Base-by-base conservation (phyloP, 2,888 invertebrate genomes). In the Malthinus seriepunctatus region DNA sequence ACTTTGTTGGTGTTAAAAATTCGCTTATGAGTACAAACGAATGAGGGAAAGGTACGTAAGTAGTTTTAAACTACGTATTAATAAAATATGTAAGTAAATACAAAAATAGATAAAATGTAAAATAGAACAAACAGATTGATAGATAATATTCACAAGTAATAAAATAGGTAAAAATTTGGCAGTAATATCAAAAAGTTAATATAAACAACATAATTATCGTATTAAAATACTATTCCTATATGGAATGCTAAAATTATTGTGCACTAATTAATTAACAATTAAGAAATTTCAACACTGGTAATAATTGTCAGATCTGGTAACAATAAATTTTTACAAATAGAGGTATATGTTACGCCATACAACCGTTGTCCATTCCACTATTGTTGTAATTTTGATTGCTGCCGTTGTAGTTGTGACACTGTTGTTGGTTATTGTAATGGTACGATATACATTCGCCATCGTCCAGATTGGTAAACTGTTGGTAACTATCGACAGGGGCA, bases 361-460 rank as follows among this genome's bases (percentile, higher is more conserved):
- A 86, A 61, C 85, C 84, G 70, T 85, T 86, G 72, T 85, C 85
- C 67, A 84, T 79, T 69, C 82, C 83, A 37, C 75, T 69, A 73
- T 78, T 82, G 69, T 79, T 80, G 71, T 83, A 81, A 77, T 82
- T 83, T 70, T 83, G 83, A 56, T 82, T 83, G 50, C 78, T 73
- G 32, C 79, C 75, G 35, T 79, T 81, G 69, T 84, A 84, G 52
- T 80, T 83, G 70, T 85, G 84, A 74, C 85, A 85, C 70, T 83
- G 83, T 23, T 23, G 23, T 63, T 80, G 83, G 31, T 71, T 73
- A 62, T 70, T 73, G 58, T 76, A 75, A 59, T 75, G 73, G 56
- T 71, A 58, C 23, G 58, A 50, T 51, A 56, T 64, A 51, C 65
- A 69, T 35, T 62, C 71, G 38, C 77, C 73, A 64, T 81, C 71